Conservation (phyloP, 2,113 vertebrate genomes). For the Tursiops truncatus region DNA sequence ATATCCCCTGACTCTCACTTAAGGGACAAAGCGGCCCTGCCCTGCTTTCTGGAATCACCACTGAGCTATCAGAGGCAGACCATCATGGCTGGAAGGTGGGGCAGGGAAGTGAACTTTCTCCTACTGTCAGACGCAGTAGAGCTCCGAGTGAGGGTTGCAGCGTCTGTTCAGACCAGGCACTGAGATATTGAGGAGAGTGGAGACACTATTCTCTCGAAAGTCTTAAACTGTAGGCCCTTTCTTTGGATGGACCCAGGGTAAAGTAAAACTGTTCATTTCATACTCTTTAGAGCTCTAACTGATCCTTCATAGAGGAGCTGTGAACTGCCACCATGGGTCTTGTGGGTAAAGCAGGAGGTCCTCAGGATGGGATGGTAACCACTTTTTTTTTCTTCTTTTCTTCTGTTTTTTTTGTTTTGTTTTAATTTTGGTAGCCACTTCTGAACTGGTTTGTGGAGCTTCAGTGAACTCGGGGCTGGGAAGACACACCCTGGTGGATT, state of each 20-base stretch:
- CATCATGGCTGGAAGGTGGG: fast-evolving
- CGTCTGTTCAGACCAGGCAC: background rate
- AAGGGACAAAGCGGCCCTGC: background rate
- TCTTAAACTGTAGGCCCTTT: background rate
- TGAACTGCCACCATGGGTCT: background rate
- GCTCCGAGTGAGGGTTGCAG: background rate
- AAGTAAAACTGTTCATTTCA: background rate
- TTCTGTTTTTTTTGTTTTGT: background rate
- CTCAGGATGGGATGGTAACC: background rate
- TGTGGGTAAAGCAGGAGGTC: background rate
- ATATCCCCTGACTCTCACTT: background rate
- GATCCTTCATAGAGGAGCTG: background rate
- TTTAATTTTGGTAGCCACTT: background rate
- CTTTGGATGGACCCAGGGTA: background rate
- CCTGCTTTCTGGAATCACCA: background rate
- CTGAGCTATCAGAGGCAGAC: background rate
- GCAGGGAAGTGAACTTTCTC: background rate
- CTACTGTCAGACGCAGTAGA: background rate
- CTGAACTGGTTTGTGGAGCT: background rate
- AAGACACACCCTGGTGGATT: background rate
- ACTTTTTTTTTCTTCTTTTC: background rate
- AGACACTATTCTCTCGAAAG: background rate
- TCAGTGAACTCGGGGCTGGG: background rate
- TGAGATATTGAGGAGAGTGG: background rate
- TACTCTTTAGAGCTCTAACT: background rate